Conservation (phyloP, 2,797 vertebrate species). For the Acanthurus lineatus region DNA sequence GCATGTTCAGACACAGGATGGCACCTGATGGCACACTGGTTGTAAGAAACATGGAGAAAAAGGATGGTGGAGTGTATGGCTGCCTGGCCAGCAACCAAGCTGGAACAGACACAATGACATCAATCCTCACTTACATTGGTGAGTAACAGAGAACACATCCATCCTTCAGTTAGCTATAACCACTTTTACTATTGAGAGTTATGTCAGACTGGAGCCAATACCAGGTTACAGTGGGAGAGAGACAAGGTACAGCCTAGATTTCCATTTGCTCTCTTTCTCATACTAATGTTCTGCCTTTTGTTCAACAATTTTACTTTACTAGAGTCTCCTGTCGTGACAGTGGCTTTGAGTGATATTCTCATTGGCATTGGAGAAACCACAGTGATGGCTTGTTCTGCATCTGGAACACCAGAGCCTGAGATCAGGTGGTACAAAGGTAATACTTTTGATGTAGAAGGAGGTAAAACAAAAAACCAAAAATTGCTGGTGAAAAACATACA, state of each 20-base stretch:
- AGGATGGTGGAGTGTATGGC: conserved; percentile 93
- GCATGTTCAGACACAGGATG: conserved; percentile 87
- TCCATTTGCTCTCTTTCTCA: neutral
- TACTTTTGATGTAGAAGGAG: neutral
- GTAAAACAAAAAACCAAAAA: neutral
- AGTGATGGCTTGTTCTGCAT: conserved; percentile 91
- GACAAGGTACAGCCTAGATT: neutral
- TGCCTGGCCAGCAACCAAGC: conserved; percentile 95
- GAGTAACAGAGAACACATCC: conserved; percentile 56
- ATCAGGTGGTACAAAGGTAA: conserved; percentile 98
- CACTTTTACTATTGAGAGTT: neutral
- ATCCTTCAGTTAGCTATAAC: neutral
- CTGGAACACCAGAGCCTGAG: conserved; percentile 91
- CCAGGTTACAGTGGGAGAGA: neutral
- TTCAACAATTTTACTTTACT: neutral
- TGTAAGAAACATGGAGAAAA: conserved; percentile 87
- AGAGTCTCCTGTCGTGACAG: conserved; percentile 91
- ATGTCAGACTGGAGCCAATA: neutral
- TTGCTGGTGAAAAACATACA: neutral
- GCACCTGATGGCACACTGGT: conserved; percentile 90
- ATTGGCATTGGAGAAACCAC: conserved; percentile 91
- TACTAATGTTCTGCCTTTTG: conserved; percentile 1
- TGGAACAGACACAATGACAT: conserved; percentile 89
- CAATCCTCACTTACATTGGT: conserved; percentile 90
- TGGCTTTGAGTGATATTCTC: conserved; percentile 89